Evolutionary conservation across 1,140 invertebrate species (phyloP), one percentile per base, ranked within the genome.

Genomic region (Caenorhabditis briggsae): DNA sequence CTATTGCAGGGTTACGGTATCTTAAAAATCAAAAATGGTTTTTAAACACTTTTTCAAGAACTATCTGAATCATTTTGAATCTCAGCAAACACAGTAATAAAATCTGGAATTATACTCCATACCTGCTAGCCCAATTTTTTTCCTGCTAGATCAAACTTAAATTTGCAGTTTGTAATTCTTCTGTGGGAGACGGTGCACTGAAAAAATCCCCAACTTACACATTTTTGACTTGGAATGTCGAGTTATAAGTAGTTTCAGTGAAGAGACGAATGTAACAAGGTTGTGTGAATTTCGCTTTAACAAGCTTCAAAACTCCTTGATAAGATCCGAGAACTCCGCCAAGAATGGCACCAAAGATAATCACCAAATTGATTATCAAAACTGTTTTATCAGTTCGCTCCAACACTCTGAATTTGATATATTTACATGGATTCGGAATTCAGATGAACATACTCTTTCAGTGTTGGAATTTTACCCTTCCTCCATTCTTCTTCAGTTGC

Each of bases 191-290:
- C 6, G 3, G 41, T 82, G n/a, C 50, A 1, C 11, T 14, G 3
- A 41, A 5, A 55, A n/a, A 82, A 55, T 6, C 18, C 11, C 43
- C 5, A 41, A 43, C 82, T 83, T 61, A 58, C 55, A 61, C 82
- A 61, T 83, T 61, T 83, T 61, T 84, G 59, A 83, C 65, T 33
- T 53, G 50, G 64, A 87, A 87, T 23, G 86, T 61, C 9, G 85
- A 56, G 11, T 53, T 70, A n/a, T 82, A 58, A 11, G 50, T 65
- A 23, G 56, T 82, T 41, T 88, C 83, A 0, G 74, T 74, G 56
- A 88, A 88, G 9, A 84, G 23, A n/a, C 85, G 53, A 33, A 88
- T 55, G 50, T 88, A 88, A 50, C 88, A 88, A n/a, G 88, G 88
- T n/a, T 88, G 43, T 5, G 82, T 74, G 74, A 88, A 88, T 12